Base-by-base conservation (phyloP, 1,140 invertebrate species). In the Bradysia coprophila region DNA sequence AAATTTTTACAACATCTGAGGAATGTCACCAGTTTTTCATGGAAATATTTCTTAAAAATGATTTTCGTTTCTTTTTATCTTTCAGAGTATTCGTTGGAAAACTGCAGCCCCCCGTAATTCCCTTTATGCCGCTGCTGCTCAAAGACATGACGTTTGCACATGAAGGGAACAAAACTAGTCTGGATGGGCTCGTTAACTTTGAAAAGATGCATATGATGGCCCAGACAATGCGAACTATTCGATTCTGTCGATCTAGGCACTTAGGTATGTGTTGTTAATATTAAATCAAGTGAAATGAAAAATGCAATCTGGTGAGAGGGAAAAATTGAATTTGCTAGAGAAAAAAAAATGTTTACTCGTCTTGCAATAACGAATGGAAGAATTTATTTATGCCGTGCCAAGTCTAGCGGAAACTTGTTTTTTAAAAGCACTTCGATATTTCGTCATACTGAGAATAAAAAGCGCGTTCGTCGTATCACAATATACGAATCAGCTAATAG, bases 201-300 rank as follows among this genome's bases (percentile, higher is more conserved):
- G 85, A 90, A 59, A 90, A 90, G 66, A 90, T 90, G 85, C 84
- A 88, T 55, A 84, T 89, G 80, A 68, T 89, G 50, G 81, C 81
- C 18, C 79, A 87, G 58, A 84, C 81, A 1, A 70, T 89, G 63
- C 66, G 81, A 45, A 83, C 75, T 28, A 74, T 88, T 42, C 60
- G 78, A 44, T 79, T 78, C 51, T 85, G 81, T 59, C 69, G 80
- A 49, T 75, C 73, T 45, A 60, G 74, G 45, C 71, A 73, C 56
- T 60, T 83, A 53, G 71, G 79, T 81, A 66, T 69, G 31, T 41
- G 6, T 16, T 19, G 15, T 18, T 15, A 13, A 23, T 23, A 15
- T 8, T 37, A 16, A 8, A 28, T 28, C 8, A 3, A n/a, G 13
- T 42, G 9, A 21, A 34, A 15, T 41, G n/a, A 21, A 38, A 6